Base-by-base conservation (phyloP, 2,797 vertebrate species). In the Takifugu rubripes region DNA sequence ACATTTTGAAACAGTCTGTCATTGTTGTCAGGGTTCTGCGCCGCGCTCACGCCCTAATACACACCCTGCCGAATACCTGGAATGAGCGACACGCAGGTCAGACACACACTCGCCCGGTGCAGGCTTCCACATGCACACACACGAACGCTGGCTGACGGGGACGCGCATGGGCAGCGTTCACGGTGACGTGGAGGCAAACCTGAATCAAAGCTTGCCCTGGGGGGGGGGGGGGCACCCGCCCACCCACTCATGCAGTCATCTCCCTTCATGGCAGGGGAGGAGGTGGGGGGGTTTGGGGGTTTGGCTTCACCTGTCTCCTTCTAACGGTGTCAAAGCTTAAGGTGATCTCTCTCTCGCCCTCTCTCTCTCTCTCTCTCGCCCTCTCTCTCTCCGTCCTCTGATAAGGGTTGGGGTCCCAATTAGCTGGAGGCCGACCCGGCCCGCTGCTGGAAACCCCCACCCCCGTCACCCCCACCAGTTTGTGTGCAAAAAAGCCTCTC, bases 311-410 rank as follows among this genome's bases (percentile, higher is more conserved):
- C 65, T 71, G 79, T 82, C 74, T 78, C 57, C 62, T 61, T 16
- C 52, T 71, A 50, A 66, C 74, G 72, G 77, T 80, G 75, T 86
- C 82, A 82, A 64, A 78, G 71, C 70, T 25, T 0, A 25, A 70
- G 62, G 49, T 43, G 65, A 60, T 68, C 56, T 55, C 49, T 65
- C 6, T 54, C 43, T 10, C 3, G 9, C 17, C 10, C 44, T 46
- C 44, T 21, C 6, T 21, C 21, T 7, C 6, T 21, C 21, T 7
- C 36, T 14, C 36, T 12, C 36, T 2, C 36, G 1, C 36, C 14
- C 43, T 10, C 3, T 21, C 17, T 21, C 44, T 46, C 44, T 21
- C 6, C 3, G 48, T 44, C 56, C 60, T 70, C 57, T 68, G 44
- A 75, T 74, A 57, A 48, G 72, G 63, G 63, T 49, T 62, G 61